phyloP scores from a whole-genome alignment of 1,140 invertebrate genomes.

The Akabosia matsudoensis region DNA sequence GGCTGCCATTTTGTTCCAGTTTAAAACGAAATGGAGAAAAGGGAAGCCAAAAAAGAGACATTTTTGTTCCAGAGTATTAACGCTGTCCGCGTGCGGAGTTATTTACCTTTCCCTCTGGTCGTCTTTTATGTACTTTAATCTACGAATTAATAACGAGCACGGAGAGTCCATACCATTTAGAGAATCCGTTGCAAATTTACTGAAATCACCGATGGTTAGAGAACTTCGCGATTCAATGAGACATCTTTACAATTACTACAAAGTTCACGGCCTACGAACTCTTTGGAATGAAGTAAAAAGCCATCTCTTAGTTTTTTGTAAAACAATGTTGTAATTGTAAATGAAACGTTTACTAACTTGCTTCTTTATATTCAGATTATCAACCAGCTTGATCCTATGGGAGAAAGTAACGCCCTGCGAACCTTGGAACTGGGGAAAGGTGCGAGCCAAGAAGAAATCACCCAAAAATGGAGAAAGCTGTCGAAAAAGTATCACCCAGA shows the following conservation, averaged over 20 bases:
- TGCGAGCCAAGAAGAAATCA: slow-evolving; percentile 81
- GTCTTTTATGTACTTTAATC: slow-evolving; percentile 85
- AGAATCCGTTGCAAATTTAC: slow-evolving; percentile 83
- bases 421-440: slow-evolving; percentile 70
- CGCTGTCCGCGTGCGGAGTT: slow-evolving; percentile 60
- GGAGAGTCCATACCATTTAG: slow-evolving; percentile 82
- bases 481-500: slow-evolving; percentile 90
- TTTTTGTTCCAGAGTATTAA: slow-evolving; percentile 51
- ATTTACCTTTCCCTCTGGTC: slow-evolving; percentile 72
- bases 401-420: slow-evolving; percentile 80
- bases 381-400: slow-evolving; percentile 67
- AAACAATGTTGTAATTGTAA: too few relatives aligned
- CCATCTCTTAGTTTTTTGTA: too few relatives aligned
- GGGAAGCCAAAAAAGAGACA: slow-evolving; percentile 58
- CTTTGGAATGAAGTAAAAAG: slow-evolving; percentile 83
- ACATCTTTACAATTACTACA: slow-evolving; percentile 70
- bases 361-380: slow-evolving; percentile 31
- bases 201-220: slow-evolving; percentile 76
- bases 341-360: not conserved
- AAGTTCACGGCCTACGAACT: slow-evolving; percentile 72
- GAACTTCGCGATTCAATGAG: slow-evolving; percentile 69
- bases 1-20: slow-evolving; percentile 65
- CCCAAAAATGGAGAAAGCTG: slow-evolving; percentile 70
- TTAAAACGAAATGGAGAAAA: slow-evolving; percentile 72
- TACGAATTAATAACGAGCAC: slow-evolving; percentile 73